These are phyloP conservation scores for Apis cerana DNA, from an alignment of 1,140 invertebrate genomes.

Conservation along the genomic window DNA sequence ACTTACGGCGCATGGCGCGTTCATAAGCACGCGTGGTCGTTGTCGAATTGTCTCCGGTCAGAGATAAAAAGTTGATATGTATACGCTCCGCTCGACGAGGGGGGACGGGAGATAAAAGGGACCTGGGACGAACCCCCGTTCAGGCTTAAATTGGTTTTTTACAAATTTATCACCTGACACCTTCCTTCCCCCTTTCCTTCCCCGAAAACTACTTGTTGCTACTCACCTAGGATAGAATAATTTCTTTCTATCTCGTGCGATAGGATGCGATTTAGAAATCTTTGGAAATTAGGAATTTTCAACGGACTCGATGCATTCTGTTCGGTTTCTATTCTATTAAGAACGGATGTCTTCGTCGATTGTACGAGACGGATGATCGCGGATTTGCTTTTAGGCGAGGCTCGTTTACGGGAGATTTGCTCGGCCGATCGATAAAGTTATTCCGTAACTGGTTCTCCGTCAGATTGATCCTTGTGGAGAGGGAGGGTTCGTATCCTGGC, in stretches of 20 bases:
- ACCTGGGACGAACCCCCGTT: constrained; percentile 8
- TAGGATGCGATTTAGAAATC: not conserved
- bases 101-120: constrained; percentile 52
- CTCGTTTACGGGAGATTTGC: constrained; percentile 41
- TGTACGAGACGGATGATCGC: constrained; percentile 1
- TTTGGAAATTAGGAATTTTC: constrained; percentile 13
- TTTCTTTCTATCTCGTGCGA: constrained; percentile 17
- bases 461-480: constrained; percentile 35
- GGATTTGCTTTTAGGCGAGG: constrained; percentile 4
- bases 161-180: constrained; percentile 64
- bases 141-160: constrained; percentile 65
- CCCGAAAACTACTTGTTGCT: not conserved
- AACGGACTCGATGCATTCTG: not conserved
- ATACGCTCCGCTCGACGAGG: constrained; percentile 14
- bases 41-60: constrained; percentile 64
- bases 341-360: constrained; percentile 26
- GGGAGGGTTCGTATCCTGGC: not conserved
- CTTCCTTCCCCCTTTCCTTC: not conserved
- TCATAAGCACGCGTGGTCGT: constrained; percentile 61
- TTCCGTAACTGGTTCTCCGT: constrained; percentile 46
- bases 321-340: no score
- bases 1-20: constrained; percentile 31
- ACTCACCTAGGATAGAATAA: constrained; percentile 47
- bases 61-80: constrained; percentile 68
- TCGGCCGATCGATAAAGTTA: constrained; percentile 47